Conservation (phyloP, 1,140 invertebrate species). For the Aphaenogaster ashmeadi region DNA sequence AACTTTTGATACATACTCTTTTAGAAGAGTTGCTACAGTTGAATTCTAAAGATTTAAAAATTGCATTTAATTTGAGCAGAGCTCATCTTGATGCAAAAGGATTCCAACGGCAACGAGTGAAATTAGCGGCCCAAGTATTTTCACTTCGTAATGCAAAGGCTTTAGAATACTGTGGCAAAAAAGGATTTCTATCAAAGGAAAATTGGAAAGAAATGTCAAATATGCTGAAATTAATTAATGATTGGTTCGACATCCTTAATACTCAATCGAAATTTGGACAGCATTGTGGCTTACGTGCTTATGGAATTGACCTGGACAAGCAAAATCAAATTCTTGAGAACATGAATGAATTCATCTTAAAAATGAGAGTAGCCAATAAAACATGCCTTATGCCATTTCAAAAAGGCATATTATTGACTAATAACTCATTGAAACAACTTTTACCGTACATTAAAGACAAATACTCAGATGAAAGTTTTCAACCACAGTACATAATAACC, state of each 20-base stretch:
- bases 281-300: background rate
- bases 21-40: no score
- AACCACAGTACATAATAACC: background rate
- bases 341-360: background rate
- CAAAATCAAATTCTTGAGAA: background rate
- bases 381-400: background rate
- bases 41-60: background rate
- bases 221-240: background rate
- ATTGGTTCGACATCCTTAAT: constrained; percentile 12
- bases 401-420: background rate
- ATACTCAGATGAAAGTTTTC: background rate
- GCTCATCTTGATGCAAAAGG: background rate
- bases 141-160: background rate
- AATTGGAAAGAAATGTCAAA: constrained; percentile 1
- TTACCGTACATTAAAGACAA: background rate
- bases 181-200: background rate
- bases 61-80: background rate
- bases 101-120: background rate
- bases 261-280: background rate
- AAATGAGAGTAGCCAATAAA: background rate
- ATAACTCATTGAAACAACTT: background rate
- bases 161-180: background rate
- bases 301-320: background rate
- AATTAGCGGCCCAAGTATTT: background rate
- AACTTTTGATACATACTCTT: no score